A percentile compares a stretch with the other conserved stretches of the same genome.
Conservation (phyloP, 2,888 invertebrate species). For the Chydorus sphaericus region DNA sequence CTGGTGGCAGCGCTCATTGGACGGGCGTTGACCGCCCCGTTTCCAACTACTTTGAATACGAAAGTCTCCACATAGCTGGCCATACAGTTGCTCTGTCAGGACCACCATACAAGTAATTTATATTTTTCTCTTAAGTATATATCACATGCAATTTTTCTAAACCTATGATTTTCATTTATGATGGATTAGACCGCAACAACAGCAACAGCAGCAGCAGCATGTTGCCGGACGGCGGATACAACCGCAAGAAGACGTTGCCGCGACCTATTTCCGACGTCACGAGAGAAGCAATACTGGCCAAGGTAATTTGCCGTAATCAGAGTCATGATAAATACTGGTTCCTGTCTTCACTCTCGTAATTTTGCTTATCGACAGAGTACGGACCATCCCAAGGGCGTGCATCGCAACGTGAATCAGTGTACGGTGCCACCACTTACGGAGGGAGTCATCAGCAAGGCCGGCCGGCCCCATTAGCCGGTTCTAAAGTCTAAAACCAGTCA, state of each 20-base stretch:
- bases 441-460: neutral
- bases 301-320: neutral
- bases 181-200: neutral
- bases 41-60: slow-evolving; percentile 74
- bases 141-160: neutral
- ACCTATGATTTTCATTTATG: neutral
- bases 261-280: neutral
- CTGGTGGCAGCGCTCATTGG: neutral
- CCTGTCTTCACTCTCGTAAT: neutral
- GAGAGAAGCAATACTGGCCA: neutral
- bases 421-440: neutral
- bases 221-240: neutral
- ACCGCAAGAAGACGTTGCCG: neutral
- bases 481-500: slow-evolving; percentile 1
- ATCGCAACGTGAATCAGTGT: neutral
- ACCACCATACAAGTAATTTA: slow-evolving; percentile 5
- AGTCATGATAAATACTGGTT: neutral
- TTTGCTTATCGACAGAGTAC: neutral
- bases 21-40: slow-evolving; percentile 42
- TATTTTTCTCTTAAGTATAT: neutral
- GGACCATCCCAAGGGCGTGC: neutral
- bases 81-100: neutral
- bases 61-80: slow-evolving; percentile 42
- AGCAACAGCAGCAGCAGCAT: neutral
- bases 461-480: slow-evolving; percentile 1